phyloP scores from a whole-genome alignment of 2,113 vertebrate species.

The Dasyprocta punctata region DNA sequence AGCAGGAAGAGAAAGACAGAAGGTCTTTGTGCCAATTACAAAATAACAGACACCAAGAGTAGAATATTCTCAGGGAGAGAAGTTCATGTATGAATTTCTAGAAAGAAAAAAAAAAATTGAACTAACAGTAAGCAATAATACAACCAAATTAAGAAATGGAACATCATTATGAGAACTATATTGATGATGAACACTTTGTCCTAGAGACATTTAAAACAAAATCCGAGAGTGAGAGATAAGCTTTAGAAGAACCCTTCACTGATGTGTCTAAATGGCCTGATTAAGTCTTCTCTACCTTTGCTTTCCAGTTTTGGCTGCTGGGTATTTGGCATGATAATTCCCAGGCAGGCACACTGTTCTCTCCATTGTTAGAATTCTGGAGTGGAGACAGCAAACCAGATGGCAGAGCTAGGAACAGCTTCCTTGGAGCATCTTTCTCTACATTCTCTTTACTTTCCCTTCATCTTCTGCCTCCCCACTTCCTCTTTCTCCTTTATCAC shows the following conservation, averaged over 20 bases:
- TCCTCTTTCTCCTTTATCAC: constrained; percentile 12
- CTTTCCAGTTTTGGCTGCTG: not conserved
- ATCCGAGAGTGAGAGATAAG: not conserved
- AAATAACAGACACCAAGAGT: not conserved
- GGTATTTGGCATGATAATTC: not conserved
- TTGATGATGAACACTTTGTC: not conserved
- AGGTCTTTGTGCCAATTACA: not conserved
- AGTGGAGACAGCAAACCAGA: not conserved
- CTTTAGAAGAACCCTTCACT: not conserved
- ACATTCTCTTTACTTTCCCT: not conserved
- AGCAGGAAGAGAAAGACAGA: not conserved
- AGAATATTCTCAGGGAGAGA: not conserved
- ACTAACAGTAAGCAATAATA: not conserved
- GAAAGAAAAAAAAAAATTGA: not conserved
- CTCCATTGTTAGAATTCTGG: not conserved
- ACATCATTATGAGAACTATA: not conserved
- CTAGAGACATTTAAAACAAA: not conserved
- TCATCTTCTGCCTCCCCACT: not conserved
- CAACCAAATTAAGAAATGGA: not conserved
- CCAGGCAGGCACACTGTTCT: not conserved
- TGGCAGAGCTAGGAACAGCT: not conserved
- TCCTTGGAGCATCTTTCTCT: not conserved
- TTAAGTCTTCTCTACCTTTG: not conserved
- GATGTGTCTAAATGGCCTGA: not conserved
- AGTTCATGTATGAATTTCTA: not conserved